Evolutionary conservation across 2,797 vertebrate genomes (phyloP).

Genomic region (Bovichtus variegatus): DNA sequence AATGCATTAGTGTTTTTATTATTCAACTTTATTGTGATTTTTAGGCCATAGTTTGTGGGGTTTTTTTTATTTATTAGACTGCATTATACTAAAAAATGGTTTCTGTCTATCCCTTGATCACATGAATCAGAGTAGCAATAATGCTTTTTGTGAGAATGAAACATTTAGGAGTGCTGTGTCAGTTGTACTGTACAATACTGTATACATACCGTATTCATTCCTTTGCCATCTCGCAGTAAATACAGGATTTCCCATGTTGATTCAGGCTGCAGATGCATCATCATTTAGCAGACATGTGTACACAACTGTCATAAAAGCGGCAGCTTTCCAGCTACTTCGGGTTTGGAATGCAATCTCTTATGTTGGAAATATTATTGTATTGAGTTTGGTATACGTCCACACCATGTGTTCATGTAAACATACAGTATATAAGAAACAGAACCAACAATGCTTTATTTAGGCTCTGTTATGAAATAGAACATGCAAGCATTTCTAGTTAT

Average conservation of each 20-base stretch:
- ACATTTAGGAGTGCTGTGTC: not conserved
- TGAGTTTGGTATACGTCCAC: not conserved
- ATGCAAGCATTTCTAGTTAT: too few relatives aligned
- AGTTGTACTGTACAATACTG: too few relatives aligned
- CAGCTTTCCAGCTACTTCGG: not conserved
- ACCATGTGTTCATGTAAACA: too few relatives aligned
- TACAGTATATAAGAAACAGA: too few relatives aligned
- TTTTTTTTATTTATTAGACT: too few relatives aligned
- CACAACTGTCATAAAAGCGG: not conserved
- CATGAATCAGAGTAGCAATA: not conserved
- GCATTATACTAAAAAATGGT: not conserved
- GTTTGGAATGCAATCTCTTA: not conserved
- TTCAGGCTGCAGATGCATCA: slow-evolving; percentile 15
- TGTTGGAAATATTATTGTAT: slow-evolving; percentile 1
- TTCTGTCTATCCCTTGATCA: not conserved
- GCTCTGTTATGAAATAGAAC: not conserved
- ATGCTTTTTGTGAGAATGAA: not conserved
- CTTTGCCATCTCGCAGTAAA: not conserved
- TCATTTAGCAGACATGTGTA: not conserved
- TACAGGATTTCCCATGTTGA: slow-evolving; percentile 53
- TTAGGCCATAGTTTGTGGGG: too few relatives aligned
- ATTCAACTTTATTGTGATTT: too few relatives aligned
- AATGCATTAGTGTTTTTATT: too few relatives aligned
- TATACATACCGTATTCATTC: too few relatives aligned
- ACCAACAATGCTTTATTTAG: not conserved